These are phyloP conservation scores for Drosophila mayaguana DNA, from an alignment of 2,888 invertebrate species.

Conservation along the genomic window DNA sequence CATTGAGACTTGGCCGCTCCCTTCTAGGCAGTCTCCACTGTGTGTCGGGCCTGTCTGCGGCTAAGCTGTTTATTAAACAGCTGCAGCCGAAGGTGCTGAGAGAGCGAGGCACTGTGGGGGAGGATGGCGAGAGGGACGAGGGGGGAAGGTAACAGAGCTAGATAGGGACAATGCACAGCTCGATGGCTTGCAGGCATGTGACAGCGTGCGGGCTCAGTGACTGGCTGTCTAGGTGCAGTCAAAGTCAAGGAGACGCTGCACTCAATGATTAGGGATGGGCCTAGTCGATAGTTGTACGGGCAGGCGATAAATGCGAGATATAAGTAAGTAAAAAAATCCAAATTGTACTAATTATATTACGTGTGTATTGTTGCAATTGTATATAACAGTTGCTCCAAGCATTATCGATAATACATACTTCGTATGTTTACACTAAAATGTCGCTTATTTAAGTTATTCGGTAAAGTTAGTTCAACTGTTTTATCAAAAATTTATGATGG, in stretches of 20 bases:
- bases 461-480: neutral
- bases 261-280: constrained; percentile 2
- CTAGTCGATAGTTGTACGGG: neutral
- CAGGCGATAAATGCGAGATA: neutral
- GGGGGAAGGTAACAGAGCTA: neutral
- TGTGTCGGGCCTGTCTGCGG: constrained; percentile 16
- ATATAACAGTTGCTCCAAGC: no score
- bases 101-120: neutral
- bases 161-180: constrained; percentile 33
- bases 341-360: no score
- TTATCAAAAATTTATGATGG: neutral
- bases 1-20: constrained; percentile 29
- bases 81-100: neutral
- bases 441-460: no score
- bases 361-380: neutral
- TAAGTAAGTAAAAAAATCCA: neutral
- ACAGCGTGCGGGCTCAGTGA: constrained; percentile 25
- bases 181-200: constrained; percentile 39
- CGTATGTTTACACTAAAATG: accelerated
- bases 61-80: constrained; percentile 58
- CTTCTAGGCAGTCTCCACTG: constrained; percentile 8
- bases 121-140: neutral
- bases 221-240: constrained; percentile 16
- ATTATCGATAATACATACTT: neutral
- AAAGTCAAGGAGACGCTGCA: neutral